phyloP scores from a whole-genome alignment of 2,797 vertebrate species.

The Urocyon cinereoargenteus region DNA sequence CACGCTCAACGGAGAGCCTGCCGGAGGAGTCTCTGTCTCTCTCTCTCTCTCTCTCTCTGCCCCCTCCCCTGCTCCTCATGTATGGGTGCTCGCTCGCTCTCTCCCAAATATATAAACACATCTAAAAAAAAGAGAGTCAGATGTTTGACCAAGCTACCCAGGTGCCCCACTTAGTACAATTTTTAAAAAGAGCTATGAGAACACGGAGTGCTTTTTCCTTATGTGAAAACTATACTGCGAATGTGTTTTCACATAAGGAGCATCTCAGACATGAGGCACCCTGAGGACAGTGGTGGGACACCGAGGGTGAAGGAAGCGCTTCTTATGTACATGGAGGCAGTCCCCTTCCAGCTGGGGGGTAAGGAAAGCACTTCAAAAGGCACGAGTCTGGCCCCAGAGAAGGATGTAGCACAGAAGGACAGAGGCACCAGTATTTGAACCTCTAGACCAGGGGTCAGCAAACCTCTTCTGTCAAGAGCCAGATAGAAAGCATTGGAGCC shows the following conservation, averaged over 20 bases:
- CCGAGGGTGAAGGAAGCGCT: background rate
- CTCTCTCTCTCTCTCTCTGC: background rate
- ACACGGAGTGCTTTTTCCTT: background rate
- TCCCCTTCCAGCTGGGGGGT: background rate
- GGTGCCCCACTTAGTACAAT: background rate
- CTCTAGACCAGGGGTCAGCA: too few species aligned
- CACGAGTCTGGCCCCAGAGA: background rate
- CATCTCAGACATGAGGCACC: background rate
- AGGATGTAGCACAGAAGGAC: background rate
- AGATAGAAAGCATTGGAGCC: background rate
- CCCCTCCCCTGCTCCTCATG: background rate
- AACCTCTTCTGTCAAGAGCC: background rate
- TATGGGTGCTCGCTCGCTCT: background rate
- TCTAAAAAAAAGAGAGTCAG: background rate
- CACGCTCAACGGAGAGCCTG: background rate
- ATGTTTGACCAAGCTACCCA: background rate
- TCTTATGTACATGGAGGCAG: background rate
- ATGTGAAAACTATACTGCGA: background rate
- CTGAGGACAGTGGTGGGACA: accelerated
- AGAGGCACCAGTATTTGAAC: background rate
- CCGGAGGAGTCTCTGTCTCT: background rate
- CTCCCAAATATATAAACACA: background rate
- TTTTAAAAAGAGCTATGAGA: background rate
- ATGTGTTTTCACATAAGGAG: background rate
- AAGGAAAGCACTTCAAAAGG: background rate